Conservation (phyloP, 2,113 vertebrate genomes). For the Elachura formosa region DNA sequence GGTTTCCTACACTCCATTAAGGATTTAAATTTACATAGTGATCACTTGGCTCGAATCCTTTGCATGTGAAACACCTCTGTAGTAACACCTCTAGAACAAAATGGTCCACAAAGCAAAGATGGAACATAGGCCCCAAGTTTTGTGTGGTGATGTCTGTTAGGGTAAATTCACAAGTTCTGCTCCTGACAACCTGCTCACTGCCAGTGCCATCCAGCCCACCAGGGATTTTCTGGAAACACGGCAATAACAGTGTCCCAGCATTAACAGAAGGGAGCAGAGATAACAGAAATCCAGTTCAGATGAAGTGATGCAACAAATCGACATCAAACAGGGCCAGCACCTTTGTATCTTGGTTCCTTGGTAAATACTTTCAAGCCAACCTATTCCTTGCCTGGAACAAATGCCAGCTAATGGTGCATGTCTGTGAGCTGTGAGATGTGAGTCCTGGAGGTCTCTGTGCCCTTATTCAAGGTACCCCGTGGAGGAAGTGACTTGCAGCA, state of each 20-base stretch:
- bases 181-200: not conserved
- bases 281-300: not conserved
- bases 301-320: not conserved
- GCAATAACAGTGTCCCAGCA: not conserved
- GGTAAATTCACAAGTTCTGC: fast-evolving
- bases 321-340: not conserved
- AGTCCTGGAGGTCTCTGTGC: not conserved
- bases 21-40: too few species aligned
- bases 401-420: not conserved
- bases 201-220: not conserved
- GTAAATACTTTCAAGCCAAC: not conserved
- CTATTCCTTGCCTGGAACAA: not conserved
- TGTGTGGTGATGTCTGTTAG: not conserved
- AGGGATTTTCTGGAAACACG: not conserved
- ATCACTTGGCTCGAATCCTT: too few species aligned
- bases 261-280: not conserved
- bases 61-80: too few species aligned
- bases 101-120: too few species aligned
- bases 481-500: not conserved
- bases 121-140: not conserved
- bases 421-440: not conserved
- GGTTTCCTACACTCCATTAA: too few species aligned
- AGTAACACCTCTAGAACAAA: too few species aligned
- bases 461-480: not conserved
- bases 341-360: not conserved